Percentiles rank a stretch among this genome's conserved stretches.
phyloP scores from a whole-genome alignment of 2,113 vertebrate genomes.

The Haliaeetus leucogaster region DNA sequence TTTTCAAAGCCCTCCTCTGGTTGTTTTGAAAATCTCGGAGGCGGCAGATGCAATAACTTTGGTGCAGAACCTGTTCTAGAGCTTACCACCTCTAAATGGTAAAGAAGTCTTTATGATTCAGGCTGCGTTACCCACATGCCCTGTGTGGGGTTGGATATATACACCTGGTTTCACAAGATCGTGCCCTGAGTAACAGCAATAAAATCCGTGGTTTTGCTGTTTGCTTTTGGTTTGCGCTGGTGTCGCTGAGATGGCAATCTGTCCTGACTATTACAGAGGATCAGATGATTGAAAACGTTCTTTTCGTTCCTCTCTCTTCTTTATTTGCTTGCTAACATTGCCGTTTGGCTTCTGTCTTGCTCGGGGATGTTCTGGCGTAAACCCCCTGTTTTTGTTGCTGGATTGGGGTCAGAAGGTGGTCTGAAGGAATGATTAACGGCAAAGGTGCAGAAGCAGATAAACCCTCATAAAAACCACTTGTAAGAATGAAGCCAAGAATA shows the following conservation, averaged over 20 bases:
- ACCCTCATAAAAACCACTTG: not conserved
- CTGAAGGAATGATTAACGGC: not conserved
- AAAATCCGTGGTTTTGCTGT: not conserved
- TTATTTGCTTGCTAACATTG: not conserved
- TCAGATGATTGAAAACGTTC: not conserved
- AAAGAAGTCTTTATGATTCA: not conserved
- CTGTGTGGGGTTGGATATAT: accelerated
- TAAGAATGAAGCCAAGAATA: not conserved
- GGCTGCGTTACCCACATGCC: accelerated
- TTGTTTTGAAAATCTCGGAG: not conserved
- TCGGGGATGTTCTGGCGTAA: not conserved
- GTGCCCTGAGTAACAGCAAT: not conserved
- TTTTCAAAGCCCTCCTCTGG: not conserved
- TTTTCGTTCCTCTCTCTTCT: not conserved
- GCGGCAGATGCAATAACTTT: no score
- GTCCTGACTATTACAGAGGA: not conserved
- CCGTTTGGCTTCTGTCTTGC: not conserved
- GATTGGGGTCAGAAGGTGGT: not conserved
- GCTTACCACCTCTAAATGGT: not conserved
- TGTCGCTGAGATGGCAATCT: not conserved
- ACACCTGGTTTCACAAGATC: not conserved
- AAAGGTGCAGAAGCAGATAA: slow-evolving; percentile 25
- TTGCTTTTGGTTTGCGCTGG: not conserved
- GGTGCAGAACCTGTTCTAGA: not conserved
- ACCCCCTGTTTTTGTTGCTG: not conserved